phyloP scores from a whole-genome alignment of 2,888 invertebrate genomes.

The Allophyes oxyacanthae region DNA sequence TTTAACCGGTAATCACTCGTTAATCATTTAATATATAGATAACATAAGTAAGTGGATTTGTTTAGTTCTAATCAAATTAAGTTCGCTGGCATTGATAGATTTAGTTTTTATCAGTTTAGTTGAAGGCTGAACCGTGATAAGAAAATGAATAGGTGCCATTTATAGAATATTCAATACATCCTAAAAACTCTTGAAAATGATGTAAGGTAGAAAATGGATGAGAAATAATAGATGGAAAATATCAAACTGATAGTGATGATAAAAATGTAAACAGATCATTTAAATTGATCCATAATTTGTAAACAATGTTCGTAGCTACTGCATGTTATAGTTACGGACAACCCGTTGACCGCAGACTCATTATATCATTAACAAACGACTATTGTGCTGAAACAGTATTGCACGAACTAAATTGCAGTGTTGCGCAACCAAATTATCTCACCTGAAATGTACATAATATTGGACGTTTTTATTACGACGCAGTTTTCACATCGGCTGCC shows the following conservation, averaged over 20 bases:
- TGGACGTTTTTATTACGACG: slow-evolving; percentile 25
- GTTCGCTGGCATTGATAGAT: slow-evolving; percentile 23
- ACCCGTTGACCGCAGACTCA: slow-evolving; percentile 8
- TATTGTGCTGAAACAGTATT: slow-evolving; percentile 19
- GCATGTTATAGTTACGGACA: slow-evolving; percentile 21
- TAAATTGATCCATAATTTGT: slow-evolving; percentile 17
- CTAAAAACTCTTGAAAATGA: slow-evolving; percentile 6
- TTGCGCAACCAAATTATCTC: slow-evolving; percentile 25
- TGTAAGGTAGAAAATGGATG: neutral
- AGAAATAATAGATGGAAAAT: slow-evolving; percentile 16
- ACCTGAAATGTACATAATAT: slow-evolving; percentile 30
- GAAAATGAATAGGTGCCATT: slow-evolving; percentile 5
- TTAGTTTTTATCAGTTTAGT: slow-evolving; percentile 20
- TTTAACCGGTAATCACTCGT: too few species aligned
- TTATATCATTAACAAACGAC: slow-evolving; percentile 27
- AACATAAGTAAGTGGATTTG: too few species aligned
- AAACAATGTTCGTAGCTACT: slow-evolving; percentile 26
- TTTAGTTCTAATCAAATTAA: slow-evolving; percentile 3
- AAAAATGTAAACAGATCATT: slow-evolving; percentile 34
- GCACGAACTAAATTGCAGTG: slow-evolving; percentile 14
- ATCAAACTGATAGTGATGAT: slow-evolving; percentile 22
- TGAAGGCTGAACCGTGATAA: slow-evolving; percentile 33
- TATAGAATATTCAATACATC: neutral
- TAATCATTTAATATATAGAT: too few species aligned
- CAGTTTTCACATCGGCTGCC: slow-evolving; percentile 45